A percentile compares a stretch with the other conserved stretches of the same genome.
These are phyloP conservation scores for Athripsodes cinereus DNA, from an alignment of 2,888 invertebrate species.

Conservation along the genomic window DNA sequence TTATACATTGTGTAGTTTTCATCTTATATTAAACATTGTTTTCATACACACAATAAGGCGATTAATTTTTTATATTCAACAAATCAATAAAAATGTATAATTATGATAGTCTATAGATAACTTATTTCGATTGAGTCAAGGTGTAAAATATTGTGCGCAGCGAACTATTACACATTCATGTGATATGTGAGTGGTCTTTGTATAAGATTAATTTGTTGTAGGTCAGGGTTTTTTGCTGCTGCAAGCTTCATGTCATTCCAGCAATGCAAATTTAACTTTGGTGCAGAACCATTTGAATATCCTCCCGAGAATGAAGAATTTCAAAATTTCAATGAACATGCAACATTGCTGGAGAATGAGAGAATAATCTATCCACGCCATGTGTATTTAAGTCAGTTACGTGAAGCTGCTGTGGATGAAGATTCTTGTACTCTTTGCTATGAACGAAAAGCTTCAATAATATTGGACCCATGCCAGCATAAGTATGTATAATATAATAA, in stretches of 20 bases:
- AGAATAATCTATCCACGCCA: constrained; percentile 68
- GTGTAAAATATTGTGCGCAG: too few species aligned
- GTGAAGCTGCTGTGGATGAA: constrained; percentile 68
- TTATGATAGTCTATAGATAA: too few species aligned
- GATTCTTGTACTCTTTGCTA: constrained; percentile 86
- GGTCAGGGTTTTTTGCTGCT: constrained; percentile 87
- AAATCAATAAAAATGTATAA: too few species aligned
- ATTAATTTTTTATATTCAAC: too few species aligned
- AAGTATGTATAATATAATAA: constrained; percentile 51
- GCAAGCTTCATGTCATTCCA: constrained; percentile 97
- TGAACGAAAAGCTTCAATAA: constrained; percentile 69
- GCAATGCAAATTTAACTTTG: constrained; percentile 91
- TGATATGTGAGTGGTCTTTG: too few species aligned
- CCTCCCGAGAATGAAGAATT: constrained; percentile 63
- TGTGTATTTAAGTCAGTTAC: constrained; percentile 66
- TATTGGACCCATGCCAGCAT: constrained; percentile 77
- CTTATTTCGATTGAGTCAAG: too few species aligned
- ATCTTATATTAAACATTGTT: too few species aligned
- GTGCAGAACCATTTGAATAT: constrained; percentile 68
- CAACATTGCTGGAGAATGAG: constrained; percentile 19
- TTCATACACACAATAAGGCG: too few species aligned
- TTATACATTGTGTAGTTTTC: too few species aligned
- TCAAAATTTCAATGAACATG: not conserved
- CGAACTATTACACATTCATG: too few species aligned
- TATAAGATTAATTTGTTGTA: constrained; percentile 33